Evolutionary conservation across 1,140 invertebrate genomes (phyloP).

Genomic region (Drosophila bifasciata): DNA sequence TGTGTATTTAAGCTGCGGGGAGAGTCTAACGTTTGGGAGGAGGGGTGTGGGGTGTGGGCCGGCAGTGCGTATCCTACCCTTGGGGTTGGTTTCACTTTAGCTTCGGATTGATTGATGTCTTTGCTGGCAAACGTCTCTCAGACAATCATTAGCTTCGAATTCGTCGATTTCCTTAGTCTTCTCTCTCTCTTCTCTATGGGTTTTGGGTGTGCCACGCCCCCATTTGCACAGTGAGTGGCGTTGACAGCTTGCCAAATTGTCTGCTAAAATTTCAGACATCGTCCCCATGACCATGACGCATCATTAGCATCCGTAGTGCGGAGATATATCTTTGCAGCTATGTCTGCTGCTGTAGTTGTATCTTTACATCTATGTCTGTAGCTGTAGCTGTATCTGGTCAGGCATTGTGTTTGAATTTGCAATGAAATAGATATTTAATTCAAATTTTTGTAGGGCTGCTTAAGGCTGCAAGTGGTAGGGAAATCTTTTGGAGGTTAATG

Average conservation of each 20-base stretch:
- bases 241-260: conserved; percentile 80
- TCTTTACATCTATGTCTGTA: no score
- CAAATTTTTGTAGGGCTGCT: neutral
- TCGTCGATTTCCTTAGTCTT: conserved; percentile 33
- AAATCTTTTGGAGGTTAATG: no score
- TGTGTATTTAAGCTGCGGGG: conserved; percentile 54
- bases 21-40: no score
- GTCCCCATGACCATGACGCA: conserved; percentile 43
- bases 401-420: conserved; percentile 2
- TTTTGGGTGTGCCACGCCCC: conserved; percentile 39
- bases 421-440: neutral
- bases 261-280: conserved; percentile 50
- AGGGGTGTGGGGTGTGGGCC: neutral
- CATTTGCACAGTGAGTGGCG: conserved; percentile 55
- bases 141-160: conserved; percentile 74
- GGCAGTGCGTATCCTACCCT: neutral
- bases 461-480: neutral
- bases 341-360: neutral
- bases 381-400: neutral
- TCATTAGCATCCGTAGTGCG: conserved; percentile 55
- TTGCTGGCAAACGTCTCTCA: conserved; percentile 58
- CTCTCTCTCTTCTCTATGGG: conserved; percentile 14
- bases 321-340: conserved; percentile 9
- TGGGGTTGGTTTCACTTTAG: conserved; percentile 44
- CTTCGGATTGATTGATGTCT: conserved; percentile 73